phyloP scores from a whole-genome alignment of 2,888 invertebrate species.

The Andrena camellia region DNA sequence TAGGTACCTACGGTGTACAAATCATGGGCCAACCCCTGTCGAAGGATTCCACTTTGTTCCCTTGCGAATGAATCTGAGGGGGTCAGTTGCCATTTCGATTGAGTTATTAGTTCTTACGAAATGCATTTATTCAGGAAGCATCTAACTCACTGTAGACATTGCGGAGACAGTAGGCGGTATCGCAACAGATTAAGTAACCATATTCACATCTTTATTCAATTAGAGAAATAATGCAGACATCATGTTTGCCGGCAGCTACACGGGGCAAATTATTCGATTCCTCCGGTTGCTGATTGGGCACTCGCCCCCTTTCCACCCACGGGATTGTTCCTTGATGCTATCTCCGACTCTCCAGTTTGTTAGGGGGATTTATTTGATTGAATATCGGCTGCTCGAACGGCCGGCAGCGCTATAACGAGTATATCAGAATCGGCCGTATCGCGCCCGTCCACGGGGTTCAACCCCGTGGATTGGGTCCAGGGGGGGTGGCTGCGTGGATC shows the following conservation, averaged over 20 bases:
- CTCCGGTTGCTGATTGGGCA: constrained; percentile 36
- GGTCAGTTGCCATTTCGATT: too few relatives aligned
- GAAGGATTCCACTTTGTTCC: too few relatives aligned
- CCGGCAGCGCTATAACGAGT: constrained; percentile 65
- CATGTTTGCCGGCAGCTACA: background rate
- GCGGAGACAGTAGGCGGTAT: background rate
- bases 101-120: background rate
- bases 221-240: background rate
- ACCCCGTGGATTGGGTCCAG: constrained; percentile 38
- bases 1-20: too few relatives aligned
- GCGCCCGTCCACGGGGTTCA: constrained; percentile 54
- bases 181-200: background rate
- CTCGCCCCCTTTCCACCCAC: constrained; percentile 21
- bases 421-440: constrained; percentile 65
- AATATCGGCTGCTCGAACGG: constrained; percentile 72
- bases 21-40: too few relatives aligned
- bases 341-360: constrained; percentile 79
- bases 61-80: too few relatives aligned
- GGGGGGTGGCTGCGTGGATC: constrained; percentile 33
- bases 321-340: constrained; percentile 77
- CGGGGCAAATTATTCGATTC: constrained; percentile 30
- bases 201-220: background rate
- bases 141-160: background rate
- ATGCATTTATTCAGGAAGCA: background rate
- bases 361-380: constrained; percentile 80